Base-by-base conservation (phyloP, 2,113 vertebrate species). In the Ammodramus savannarum region DNA sequence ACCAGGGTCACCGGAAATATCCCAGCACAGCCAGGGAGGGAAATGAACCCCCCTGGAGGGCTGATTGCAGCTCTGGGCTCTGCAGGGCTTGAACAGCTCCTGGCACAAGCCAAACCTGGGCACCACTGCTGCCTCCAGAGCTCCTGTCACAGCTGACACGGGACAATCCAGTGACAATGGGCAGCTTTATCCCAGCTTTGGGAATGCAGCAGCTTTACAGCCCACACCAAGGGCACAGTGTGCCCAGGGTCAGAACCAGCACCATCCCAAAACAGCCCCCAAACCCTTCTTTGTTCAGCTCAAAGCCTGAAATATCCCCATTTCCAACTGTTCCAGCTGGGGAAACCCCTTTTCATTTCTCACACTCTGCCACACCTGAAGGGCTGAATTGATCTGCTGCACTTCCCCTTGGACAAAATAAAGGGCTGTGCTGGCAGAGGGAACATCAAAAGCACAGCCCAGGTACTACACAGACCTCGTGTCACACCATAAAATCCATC, bases 361-460 rank as follows among this genome's bases (percentile, higher is more conserved):
- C 62, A 36, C 18, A 13, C 43, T 77, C 36, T 68, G 44, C 32
- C 39, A 31, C 46, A 10, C 21, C 18, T 23, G 1, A 34, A 71
- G 46, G 3, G 43, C 34, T 9, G 1, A 13, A 8, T 0, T 17
- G 8, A 41, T 26, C 26, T 0, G 0, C 63, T 38, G 17, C 10
- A 16, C 49, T 32, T 49, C 20, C 27, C n/a, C 7, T 7, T 1
- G 41, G 49, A 51, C 29, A 25, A 27, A 55, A 63, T 2, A 61
- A 68, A 80, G 44, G 49, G 38, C 79, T 1, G 5, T 7, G 43
- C 80, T 68, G 63, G 62, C 46, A 63, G 57, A 83, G 63, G 13
- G 52, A 57, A 39, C 29, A 17, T 34, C 25, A 90, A 87, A 85
- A 75, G 46, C 48, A 63, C 43, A 75, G 4, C 12, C 19, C 0